Conservation (phyloP, 2,888 invertebrate genomes). For the Polymixis lichenea region DNA sequence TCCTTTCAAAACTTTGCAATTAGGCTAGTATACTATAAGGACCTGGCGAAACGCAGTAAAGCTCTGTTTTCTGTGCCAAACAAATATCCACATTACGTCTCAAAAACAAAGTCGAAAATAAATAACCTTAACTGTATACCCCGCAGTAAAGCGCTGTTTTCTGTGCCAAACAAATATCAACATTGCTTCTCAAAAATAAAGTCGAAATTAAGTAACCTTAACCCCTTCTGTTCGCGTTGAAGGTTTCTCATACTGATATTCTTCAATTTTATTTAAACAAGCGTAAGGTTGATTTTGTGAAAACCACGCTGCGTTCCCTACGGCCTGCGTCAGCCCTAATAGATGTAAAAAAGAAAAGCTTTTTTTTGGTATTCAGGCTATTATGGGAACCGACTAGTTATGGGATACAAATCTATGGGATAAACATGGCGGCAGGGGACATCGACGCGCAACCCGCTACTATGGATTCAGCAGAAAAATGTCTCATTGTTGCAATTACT, state of each 20-base stretch:
- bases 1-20: too few relatives aligned
- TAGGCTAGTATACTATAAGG: neutral
- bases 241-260: neutral
- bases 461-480: too few relatives aligned
- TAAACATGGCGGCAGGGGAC: too few relatives aligned
- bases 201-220: neutral
- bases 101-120: neutral
- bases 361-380: neutral
- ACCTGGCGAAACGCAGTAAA: neutral
- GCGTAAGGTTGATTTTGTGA: neutral
- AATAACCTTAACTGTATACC: too few relatives aligned
- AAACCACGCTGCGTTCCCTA: neutral
- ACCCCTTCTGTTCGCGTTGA: neutral
- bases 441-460: too few relatives aligned
- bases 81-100: neutral
- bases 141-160: neutral
- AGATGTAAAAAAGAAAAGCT: neutral
- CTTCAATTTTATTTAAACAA: neutral
- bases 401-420: neutral
- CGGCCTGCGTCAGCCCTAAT: too few relatives aligned
- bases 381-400: neutral
- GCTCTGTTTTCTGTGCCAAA: neutral
- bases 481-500: too few relatives aligned
- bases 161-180: neutral
- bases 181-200: neutral